These are phyloP conservation scores for Mythimna vitellina DNA, from an alignment of 2,888 invertebrate genomes.

Conservation along the genomic window DNA sequence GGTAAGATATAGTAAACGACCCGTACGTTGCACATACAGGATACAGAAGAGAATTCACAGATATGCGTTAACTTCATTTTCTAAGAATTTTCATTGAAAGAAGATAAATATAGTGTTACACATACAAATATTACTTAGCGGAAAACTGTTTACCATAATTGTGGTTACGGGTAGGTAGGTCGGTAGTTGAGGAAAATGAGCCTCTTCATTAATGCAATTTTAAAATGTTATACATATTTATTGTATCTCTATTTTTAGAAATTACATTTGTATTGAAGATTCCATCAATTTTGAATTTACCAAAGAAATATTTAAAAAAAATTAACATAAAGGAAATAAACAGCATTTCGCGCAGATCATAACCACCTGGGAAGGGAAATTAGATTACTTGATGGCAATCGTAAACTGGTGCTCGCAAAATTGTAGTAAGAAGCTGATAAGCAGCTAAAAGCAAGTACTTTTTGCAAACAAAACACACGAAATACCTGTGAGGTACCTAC, in stretches of 20 bases:
- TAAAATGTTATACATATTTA: not conserved
- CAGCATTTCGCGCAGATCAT: conserved; percentile 8
- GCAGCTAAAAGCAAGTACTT: not conserved
- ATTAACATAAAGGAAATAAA: conserved; percentile 4
- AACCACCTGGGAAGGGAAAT: conserved; percentile 52
- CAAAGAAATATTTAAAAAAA: not conserved
- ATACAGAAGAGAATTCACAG: conserved; percentile 18
- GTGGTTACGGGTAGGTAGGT: conserved; percentile 25
- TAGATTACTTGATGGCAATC: conserved; percentile 43
- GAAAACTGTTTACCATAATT: conserved; percentile 26
- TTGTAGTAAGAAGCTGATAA: conserved; percentile 35
- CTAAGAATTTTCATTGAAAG: conserved; percentile 27
- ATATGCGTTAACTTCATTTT: conserved; percentile 32
- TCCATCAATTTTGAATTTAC: not conserved
- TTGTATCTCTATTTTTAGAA: not conserved
- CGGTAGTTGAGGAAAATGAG: conserved; percentile 39
- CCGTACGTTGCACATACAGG: not conserved
- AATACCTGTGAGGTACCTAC: not conserved
- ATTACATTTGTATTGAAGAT: not conserved
- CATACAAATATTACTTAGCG: conserved; percentile 18
- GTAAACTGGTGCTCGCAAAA: conserved; percentile 44
- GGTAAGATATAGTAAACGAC: conserved; percentile 18
- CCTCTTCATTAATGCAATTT: not conserved
- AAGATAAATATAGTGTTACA: conserved; percentile 27
- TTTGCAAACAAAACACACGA: not conserved